Percentiles rank a stretch among this genome's conserved stretches.
These are phyloP conservation scores for Plebejus melissa DNA, from an alignment of 2,888 invertebrate genomes.

Conservation along the genomic window DNA sequence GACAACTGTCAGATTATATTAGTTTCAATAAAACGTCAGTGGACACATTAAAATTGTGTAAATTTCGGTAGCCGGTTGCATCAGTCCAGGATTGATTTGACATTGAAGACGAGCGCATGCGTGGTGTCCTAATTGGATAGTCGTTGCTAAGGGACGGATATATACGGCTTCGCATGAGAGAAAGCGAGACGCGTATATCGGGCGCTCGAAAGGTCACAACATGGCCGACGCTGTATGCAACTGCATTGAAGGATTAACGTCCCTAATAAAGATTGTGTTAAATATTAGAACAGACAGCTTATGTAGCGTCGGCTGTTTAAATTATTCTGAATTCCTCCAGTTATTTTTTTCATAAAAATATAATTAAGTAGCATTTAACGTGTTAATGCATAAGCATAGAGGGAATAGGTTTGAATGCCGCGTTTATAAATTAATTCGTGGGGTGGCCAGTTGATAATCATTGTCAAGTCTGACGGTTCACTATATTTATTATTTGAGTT, in stretches of 20 bases:
- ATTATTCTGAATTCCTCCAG: not conserved
- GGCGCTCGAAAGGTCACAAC: constrained; percentile 57
- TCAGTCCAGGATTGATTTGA: constrained; percentile 78
- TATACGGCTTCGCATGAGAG: constrained; percentile 41
- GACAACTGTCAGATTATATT: not conserved
- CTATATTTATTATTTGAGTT: not conserved
- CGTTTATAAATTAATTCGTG: not conserved
- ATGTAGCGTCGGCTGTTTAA: not conserved
- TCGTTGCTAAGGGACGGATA: constrained; percentile 46
- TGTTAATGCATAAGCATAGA: not conserved
- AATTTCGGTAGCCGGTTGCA: constrained; percentile 52
- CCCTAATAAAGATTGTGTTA: constrained; percentile 9
- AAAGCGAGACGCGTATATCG: constrained; percentile 49
- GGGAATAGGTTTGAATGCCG: not conserved
- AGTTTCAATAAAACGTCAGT: not conserved
- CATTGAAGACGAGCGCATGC: constrained; percentile 76
- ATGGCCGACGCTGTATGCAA: constrained; percentile 70
- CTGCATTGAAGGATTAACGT: constrained; percentile 49
- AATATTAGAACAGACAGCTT: constrained; percentile 20
- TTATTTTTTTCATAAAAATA: not conserved
- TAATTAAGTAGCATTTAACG: not conserved
- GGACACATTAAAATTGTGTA: constrained; percentile 20
- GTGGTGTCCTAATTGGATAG: constrained; percentile 70
- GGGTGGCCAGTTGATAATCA: not conserved
- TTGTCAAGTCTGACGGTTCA: not conserved